These are phyloP conservation scores for Rapana venosa DNA, from an alignment of 2,888 invertebrate genomes.

Conservation along the genomic window DNA sequence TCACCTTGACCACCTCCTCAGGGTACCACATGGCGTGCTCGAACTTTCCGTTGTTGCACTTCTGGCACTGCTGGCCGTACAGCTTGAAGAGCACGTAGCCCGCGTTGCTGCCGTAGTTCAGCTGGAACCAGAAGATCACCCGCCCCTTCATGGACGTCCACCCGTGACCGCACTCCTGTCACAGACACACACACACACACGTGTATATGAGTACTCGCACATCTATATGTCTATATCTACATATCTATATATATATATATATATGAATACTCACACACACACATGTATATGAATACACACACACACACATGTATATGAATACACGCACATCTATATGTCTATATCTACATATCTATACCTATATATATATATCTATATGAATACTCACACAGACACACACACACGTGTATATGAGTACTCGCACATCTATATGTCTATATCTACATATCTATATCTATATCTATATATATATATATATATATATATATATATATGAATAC, in stretches of 20 bases:
- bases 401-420: too few species aligned
- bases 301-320: not conserved
- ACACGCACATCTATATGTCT: not conserved
- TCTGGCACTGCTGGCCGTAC: constrained; percentile 79
- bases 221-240: not conserved
- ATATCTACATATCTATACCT: not conserved
- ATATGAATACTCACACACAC: not conserved
- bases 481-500: too few species aligned
- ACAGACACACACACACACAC: not conserved
- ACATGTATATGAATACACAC: not conserved
- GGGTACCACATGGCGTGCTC: constrained; percentile 81
- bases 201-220: not conserved
- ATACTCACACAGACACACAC: too few species aligned
- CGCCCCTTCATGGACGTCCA: constrained; percentile 81
- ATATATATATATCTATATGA: not conserved
- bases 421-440: too few species aligned
- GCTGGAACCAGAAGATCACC: constrained; percentile 79
- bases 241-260: not conserved
- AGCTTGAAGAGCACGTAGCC: constrained; percentile 78
- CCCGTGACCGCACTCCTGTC: constrained; percentile 79
- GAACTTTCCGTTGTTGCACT: constrained; percentile 77
- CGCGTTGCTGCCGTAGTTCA: constrained; percentile 68
- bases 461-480: too few species aligned
- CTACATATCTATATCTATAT: too few species aligned
- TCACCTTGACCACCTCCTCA: constrained; percentile 80